Percentiles rank a stretch among this genome's conserved stretches.
Conservation (phyloP, 2,797 vertebrate species). For the Capromys pilorides region DNA sequence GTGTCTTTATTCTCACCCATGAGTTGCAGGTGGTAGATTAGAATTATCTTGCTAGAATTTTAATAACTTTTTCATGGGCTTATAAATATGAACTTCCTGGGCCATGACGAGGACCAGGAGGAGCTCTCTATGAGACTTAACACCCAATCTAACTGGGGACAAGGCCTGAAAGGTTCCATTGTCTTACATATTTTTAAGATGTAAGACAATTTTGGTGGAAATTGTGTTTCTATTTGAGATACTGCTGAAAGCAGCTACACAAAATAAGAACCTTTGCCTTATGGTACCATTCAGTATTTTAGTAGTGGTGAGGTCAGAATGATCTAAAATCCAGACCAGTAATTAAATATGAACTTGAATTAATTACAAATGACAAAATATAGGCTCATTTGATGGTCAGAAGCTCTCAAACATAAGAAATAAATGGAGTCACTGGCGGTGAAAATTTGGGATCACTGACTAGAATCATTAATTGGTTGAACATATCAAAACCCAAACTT, state of each 20-base stretch:
- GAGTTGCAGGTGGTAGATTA: no score
- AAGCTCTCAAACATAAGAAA: not conserved
- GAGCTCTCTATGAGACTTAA: not conserved
- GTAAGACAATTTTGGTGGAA: not conserved
- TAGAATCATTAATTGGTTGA: not conserved
- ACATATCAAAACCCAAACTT: not conserved
- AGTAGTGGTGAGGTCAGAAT: not conserved
- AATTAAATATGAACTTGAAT: not conserved
- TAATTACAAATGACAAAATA: not conserved
- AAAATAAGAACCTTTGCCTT: not conserved
- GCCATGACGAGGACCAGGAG: no score
- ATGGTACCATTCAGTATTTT: not conserved
- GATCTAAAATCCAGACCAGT: not conserved
- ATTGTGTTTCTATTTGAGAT: slow-evolving; percentile 9
- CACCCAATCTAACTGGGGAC: not conserved
- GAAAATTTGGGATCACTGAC: not conserved
- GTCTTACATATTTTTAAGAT: not conserved
- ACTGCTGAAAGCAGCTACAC: not conserved
- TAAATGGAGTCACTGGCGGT: not conserved
- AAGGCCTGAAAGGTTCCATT: not conserved
- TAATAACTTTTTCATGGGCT: no score
- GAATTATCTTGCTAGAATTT: no score
- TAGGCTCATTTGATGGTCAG: not conserved
- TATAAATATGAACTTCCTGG: no score
- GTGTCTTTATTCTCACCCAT: no score